Evolutionary conservation across 53 echinoderm and acorn worm species (phyloP), one percentile per base, ranked within the genome.

Genomic region (Patiria pectinifera): DNA sequence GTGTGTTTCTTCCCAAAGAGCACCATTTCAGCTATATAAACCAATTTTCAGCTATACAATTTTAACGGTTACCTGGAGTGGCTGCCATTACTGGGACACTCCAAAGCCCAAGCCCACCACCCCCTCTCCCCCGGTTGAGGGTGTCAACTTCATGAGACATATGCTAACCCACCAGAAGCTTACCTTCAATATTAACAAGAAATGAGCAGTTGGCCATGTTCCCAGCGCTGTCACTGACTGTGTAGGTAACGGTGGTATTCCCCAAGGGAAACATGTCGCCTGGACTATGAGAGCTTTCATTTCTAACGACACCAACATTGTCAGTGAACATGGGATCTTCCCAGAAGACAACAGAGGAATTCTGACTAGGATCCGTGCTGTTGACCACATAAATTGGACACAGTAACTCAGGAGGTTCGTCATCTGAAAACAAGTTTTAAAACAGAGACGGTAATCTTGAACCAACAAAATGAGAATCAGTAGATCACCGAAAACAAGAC

Each of bases 331-430:
- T 74, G 44, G 93, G 93, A 45, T 87, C 74, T 4, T 87, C 63
- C 93, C 93, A 95, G 63, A 25, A 59, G 5, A 87, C 53, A 45
- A 86, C 85, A 12, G 92, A 76, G 43, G 74, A 74, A 74, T 93
- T 93, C 25, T 87, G 61, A 24, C 75, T 59, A 15, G 69, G 75
- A 45, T 87, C 87, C 46, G 87, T 58, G 76, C 63, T 43, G 25
- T 21, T 66, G 45, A 63, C 58, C 21, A 87, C 24, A 24, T 47
- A 49, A 10, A 0, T n/a, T 0, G 76, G 87, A 49, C 87, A 87
- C 48, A 23, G 18, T 49, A 82, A 46, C 8, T 45, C 59, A 4
- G 82, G 82, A 75, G 53, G 75, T 24, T 76, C 74, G 2, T 14
- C 72, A 86, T 86, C 69, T 86, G 19, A 47, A 75, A 76, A 24